A percentile compares a stretch with the other conserved stretches of the same genome.
Evolutionary conservation across 2,113 vertebrate genomes (phyloP).

Genomic region (Coryphaenoides rupestris): DNA sequence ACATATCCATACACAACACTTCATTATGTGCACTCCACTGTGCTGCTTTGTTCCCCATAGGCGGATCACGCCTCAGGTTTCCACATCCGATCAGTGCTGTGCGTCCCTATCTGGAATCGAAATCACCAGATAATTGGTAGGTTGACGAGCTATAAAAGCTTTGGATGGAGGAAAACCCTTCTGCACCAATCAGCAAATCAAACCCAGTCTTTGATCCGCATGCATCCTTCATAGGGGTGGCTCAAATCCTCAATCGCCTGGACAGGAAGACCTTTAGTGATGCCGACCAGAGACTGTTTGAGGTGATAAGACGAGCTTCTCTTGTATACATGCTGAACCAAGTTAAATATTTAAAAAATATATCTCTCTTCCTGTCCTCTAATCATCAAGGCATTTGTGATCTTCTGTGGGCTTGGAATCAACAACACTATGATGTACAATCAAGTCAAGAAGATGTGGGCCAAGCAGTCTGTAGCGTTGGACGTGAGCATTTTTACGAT

Average conservation of each 20-base stretch:
- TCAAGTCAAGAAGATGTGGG: conserved; percentile 80
- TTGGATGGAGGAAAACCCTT: too few species aligned
- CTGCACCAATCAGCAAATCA: too few species aligned
- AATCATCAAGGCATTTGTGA: conserved; percentile 73
- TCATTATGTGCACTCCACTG: background rate
- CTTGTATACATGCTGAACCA: background rate
- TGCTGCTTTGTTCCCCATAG: conserved; percentile 43
- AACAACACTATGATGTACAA: conserved; percentile 85
- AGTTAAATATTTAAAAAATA: background rate
- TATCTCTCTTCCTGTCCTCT: conserved; percentile 8
- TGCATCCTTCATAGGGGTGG: conserved; percentile 64
- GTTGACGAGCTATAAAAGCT: conserved; percentile 17
- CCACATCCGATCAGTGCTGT: conserved; percentile 77
- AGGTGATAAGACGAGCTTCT: conserved; percentile 47
- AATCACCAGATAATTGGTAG: conserved; percentile 80
- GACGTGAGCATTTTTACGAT: conserved; percentile 62
- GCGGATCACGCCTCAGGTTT: conserved; percentile 77
- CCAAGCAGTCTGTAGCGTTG: conserved; percentile 78
- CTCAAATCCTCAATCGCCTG: conserved; percentile 77
- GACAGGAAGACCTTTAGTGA: conserved; percentile 79
- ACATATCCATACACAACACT: background rate
- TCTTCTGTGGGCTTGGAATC: conserved; percentile 80
- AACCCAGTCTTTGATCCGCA: background rate
- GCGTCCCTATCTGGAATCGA: conserved; percentile 80
- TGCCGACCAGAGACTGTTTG: conserved; percentile 79